Conservation (phyloP, 35 echinoderm and acorn worm species). For the Acanthaster planci region DNA sequence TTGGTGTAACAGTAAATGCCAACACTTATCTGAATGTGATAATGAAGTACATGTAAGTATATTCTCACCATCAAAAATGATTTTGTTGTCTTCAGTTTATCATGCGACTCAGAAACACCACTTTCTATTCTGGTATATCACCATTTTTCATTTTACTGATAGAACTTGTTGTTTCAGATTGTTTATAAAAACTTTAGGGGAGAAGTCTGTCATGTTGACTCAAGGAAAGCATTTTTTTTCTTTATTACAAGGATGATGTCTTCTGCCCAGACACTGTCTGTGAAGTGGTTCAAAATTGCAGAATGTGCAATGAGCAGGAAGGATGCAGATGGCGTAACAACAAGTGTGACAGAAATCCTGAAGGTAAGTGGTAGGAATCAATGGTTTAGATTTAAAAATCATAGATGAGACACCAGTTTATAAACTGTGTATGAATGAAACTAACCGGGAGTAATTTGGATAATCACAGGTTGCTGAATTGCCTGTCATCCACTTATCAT, state of each 20-base stretch:
- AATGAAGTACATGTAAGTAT: constrained; percentile 45
- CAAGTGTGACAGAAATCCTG: background rate
- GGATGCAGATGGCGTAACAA: constrained; percentile 2
- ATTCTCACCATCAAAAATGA: too few species aligned
- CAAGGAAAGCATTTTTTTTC: background rate
- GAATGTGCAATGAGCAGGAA: background rate
- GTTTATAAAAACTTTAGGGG: background rate
- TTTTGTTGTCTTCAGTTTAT: background rate
- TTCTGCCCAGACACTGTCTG: background rate
- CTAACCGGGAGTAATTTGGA: too few species aligned
- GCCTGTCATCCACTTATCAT: too few species aligned
- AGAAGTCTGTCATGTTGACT: too few species aligned
- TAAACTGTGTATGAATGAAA: too few species aligned
- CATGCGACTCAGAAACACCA: background rate
- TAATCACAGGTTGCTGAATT: too few species aligned
- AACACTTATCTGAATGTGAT: constrained; percentile 36
- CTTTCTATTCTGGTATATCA: too few species aligned
- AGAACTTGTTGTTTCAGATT: too few species aligned
- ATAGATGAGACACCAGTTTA: too few species aligned
- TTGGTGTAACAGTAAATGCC: constrained; percentile 82
- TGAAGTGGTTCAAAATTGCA: background rate
- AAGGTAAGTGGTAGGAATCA: background rate
- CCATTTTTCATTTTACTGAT: too few species aligned
- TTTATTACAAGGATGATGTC: constrained; percentile 9
- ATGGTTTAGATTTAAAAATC: too few species aligned